Percentiles rank a stretch among this genome's conserved stretches.
Evolutionary conservation across 2,113 vertebrate genomes (phyloP).

Genomic region (Leptocoma aspasia): DNA sequence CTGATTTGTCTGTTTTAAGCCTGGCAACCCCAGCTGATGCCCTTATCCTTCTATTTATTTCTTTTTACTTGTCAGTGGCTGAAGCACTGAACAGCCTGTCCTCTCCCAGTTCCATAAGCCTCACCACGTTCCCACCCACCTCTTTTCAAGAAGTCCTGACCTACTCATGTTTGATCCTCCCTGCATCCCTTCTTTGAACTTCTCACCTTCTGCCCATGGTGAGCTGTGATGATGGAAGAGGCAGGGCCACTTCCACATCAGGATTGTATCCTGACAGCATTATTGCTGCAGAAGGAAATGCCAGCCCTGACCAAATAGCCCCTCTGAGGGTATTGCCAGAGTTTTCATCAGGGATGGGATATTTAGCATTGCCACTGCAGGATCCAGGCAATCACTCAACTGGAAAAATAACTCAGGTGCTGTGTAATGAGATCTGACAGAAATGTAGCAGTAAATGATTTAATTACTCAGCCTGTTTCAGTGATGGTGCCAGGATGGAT

Average conservation of each 20-base stretch:
- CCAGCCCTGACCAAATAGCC: neutral
- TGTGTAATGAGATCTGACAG: neutral
- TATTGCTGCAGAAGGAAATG: neutral
- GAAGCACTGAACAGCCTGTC: neutral
- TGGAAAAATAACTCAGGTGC: neutral
- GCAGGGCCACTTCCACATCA: neutral
- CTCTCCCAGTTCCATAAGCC: neutral
- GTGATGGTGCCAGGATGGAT: neutral
- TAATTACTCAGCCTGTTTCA: neutral
- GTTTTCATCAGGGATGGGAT: neutral
- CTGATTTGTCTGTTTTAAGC: neutral
- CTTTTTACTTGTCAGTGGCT: neutral
- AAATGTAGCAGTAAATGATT: neutral
- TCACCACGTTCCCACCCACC: neutral
- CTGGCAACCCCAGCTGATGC: neutral
- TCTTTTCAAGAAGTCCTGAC: neutral
- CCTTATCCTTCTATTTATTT: neutral
- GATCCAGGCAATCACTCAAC: neutral
- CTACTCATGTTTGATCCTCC: neutral
- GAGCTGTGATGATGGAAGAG: neutral
- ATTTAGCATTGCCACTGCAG: neutral
- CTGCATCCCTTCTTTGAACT: neutral
- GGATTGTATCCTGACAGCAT: neutral
- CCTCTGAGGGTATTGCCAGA: neutral
- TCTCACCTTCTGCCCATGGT: neutral